Evolutionary conservation across 1,140 invertebrate species (phyloP).

Genomic region (Scaptomyza graminum): DNA sequence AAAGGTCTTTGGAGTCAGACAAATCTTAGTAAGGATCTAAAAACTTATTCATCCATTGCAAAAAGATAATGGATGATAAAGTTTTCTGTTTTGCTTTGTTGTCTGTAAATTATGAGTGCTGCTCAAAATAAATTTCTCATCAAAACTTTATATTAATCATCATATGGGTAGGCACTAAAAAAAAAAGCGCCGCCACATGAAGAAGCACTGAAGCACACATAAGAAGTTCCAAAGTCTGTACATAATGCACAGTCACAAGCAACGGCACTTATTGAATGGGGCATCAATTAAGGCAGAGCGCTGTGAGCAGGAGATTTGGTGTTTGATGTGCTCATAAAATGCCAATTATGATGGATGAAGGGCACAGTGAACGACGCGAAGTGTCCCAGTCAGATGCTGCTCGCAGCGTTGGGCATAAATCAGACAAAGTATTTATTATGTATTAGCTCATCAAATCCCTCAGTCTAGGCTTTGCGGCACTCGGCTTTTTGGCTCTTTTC

Average conservation of each 20-base stretch:
- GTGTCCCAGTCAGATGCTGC: neutral
- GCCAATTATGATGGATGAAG: conserved; percentile 30
- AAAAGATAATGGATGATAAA: too few relatives aligned
- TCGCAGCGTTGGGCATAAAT: conserved; percentile 27
- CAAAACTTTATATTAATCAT: too few relatives aligned
- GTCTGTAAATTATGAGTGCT: too few relatives aligned
- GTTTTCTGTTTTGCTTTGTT: too few relatives aligned
- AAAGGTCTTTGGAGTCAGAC: too few relatives aligned
- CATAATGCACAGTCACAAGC: conserved; percentile 15
- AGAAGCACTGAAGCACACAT: neutral
- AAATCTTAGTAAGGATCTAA: too few relatives aligned
- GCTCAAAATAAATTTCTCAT: too few relatives aligned
- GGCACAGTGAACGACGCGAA: conserved; percentile 1
- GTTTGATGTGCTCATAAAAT: conserved; percentile 39
- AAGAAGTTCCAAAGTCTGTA: too few relatives aligned
- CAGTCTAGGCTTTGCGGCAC: neutral
- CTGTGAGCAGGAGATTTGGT: conserved; percentile 20
- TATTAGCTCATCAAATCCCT: conserved; percentile 34
- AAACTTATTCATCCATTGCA: too few relatives aligned
- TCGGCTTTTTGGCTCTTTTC: neutral
- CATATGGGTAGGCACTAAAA: too few relatives aligned
- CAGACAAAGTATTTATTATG: conserved; percentile 44
- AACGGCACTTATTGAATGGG: conserved; percentile 28
- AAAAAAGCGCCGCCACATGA: neutral
- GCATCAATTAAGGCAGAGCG: neutral